phyloP scores from a whole-genome alignment of 2,888 invertebrate genomes.

The Leptodirus hochenwartii region DNA sequence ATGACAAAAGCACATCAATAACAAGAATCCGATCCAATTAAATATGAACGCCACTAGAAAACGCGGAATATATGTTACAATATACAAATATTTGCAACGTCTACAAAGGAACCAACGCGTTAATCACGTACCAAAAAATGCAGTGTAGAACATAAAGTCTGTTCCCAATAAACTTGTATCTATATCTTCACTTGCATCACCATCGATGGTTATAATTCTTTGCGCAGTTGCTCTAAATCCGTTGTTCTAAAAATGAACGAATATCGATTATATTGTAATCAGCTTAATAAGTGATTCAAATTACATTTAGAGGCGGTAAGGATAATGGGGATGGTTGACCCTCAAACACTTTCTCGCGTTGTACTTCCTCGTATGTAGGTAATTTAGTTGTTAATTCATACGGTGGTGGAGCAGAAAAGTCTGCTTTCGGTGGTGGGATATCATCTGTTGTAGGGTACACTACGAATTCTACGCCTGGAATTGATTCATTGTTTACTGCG shows the following conservation, averaged over 20 bases:
- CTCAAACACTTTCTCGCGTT: slow-evolving; percentile 67
- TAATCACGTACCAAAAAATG: slow-evolving; percentile 54
- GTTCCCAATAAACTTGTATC: slow-evolving; percentile 75
- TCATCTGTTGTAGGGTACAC: slow-evolving; percentile 29
- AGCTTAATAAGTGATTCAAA: no score
- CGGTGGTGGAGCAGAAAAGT: slow-evolving; percentile 75
- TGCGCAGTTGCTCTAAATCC: slow-evolving; percentile 20
- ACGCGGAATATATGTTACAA: slow-evolving; percentile 11
- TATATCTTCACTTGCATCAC: slow-evolving; percentile 52
- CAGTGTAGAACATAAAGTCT: slow-evolving; percentile 83
- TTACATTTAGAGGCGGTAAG: slow-evolving; percentile 20
- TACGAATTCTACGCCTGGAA: slow-evolving; percentile 7
- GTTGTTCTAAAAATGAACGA: slow-evolving; percentile 12
- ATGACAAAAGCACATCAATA: slow-evolving; percentile 86
- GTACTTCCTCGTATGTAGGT: slow-evolving; percentile 84
- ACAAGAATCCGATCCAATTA: slow-evolving; percentile 88
- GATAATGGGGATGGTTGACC: slow-evolving; percentile 31
- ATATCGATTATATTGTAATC: background rate
- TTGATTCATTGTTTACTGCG: no score
- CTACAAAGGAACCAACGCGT: background rate
- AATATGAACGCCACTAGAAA: slow-evolving; percentile 78
- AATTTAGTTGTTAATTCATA: slow-evolving; percentile 68
- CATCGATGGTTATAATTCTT: slow-evolving; percentile 52
- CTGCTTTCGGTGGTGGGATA: slow-evolving; percentile 66
- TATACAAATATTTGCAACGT: background rate